Evolutionary conservation across 2,888 invertebrate genomes (phyloP), one percentile per base, ranked within the genome.

Genomic region (Lasioglossum calceatum): DNA sequence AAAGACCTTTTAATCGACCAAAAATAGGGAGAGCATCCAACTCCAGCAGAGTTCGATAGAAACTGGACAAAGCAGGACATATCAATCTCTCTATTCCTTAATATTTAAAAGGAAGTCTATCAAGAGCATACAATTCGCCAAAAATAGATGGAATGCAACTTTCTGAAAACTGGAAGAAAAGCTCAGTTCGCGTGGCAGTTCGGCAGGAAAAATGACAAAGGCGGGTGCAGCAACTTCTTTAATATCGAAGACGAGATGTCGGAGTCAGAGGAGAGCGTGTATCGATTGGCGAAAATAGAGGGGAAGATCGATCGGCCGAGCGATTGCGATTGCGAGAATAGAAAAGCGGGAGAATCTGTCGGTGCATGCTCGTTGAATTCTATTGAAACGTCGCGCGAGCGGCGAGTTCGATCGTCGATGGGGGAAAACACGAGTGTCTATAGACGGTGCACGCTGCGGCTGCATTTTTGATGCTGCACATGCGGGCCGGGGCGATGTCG

Each of bases 391-490:
- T 71, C 67, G 77, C 27, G 71, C 42, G 71, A 32, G 76, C 47
- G 32, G 61, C 42, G 78, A 67, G 76, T 82, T 84, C 88, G 86
- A 89, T 89, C 82, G 85, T 70, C 73, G 54, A 39, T 32, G 32
- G 14, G 42, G n/a, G 50, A 19, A 77, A 44, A 36, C 44, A 50
- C 72, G 54, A 14, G 61, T 54, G 83, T 58, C 81, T 87, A 89
- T 87, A 89, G 87, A 70, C 80, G 47, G 79, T 70, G 74, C 77
- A 79, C 64, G 71, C 42, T 39, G 71, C 64, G 81, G 47, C 73
- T 90, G 88, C 86, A 89, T 89, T 90, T 89, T 89, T 89, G 88
- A 89, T 88, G 89, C 74, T 77, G 82, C 81, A 81, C 89, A 82
- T 70, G 81, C 84, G 76, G 47, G 71, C 71, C 79, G 79, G 50